These are phyloP conservation scores for Lynx canadensis DNA, from an alignment of 2,113 vertebrate species.

Conservation along the genomic window DNA sequence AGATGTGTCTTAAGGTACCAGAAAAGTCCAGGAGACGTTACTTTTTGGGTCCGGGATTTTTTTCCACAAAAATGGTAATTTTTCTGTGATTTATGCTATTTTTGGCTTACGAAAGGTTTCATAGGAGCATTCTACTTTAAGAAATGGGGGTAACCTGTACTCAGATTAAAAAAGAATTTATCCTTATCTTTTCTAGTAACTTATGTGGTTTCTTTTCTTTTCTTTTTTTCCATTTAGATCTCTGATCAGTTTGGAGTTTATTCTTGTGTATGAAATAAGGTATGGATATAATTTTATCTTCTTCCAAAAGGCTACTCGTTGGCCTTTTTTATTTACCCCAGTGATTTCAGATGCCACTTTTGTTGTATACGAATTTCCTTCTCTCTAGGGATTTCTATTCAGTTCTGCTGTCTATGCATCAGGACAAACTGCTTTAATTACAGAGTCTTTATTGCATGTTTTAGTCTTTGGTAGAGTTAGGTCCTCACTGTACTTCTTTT, in stretches of 20 bases:
- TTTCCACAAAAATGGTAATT: not conserved
- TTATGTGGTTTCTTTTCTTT: not conserved
- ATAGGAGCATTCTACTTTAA: not conserved
- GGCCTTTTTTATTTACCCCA: not conserved
- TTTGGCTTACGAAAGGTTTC: not conserved
- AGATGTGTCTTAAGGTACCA: not conserved
- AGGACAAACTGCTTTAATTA: not conserved
- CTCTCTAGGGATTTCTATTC: not conserved
- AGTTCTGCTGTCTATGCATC: not conserved
- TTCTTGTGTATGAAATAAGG: not conserved
- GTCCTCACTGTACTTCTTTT: not conserved
- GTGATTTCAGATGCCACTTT: not conserved
- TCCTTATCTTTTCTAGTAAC: not conserved
- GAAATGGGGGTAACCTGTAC: not conserved
- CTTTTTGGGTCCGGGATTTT: not conserved
- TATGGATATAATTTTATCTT: not conserved
- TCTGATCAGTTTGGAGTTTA: not conserved
- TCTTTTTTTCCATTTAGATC: not conserved
- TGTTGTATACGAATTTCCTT: not conserved
- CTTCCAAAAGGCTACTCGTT: not conserved
- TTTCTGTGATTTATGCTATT: not conserved
- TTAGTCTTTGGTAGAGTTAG: not conserved
- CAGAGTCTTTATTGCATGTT: not conserved
- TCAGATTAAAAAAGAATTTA: not conserved
- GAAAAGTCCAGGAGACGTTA: not conserved